phyloP scores from a whole-genome alignment of 2,888 invertebrate genomes.

The Megaustenia siamemsis region DNA sequence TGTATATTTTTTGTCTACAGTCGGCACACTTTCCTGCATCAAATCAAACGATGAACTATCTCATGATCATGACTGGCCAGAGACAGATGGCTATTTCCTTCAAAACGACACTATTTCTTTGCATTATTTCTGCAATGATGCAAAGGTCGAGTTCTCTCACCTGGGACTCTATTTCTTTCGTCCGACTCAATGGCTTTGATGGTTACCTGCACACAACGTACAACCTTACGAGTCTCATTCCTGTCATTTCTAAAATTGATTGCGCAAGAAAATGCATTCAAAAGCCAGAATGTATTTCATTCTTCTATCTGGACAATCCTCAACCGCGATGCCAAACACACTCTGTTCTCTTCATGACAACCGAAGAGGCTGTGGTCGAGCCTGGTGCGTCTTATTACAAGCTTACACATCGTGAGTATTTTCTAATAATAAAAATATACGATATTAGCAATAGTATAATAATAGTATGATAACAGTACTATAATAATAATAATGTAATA shows the following conservation, averaged over 20 bases:
- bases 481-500: no score
- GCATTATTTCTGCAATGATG: no score
- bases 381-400: slow-evolving; percentile 44
- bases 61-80: no score
- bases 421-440: no score
- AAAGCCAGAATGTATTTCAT: slow-evolving; percentile 24
- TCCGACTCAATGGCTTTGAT: slow-evolving; percentile 35
- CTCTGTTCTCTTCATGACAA: slow-evolving; percentile 37
- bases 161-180: neutral
- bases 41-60: no score
- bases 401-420: slow-evolving; percentile 50
- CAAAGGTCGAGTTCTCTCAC: no score
- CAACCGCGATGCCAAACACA: slow-evolving; percentile 30
- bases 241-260: neutral
- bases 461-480: no score
- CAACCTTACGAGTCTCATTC: neutral
- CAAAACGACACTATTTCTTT: no score
- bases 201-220: slow-evolving; percentile 14
- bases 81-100: no score
- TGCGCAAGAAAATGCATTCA: slow-evolving; percentile 35
- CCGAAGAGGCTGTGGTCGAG: neutral
- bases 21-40: no score
- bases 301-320: slow-evolving; percentile 22
- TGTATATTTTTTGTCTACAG: no score
- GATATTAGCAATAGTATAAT: no score